Evolutionary conservation across 2,797 vertebrate species (phyloP), one percentile per base, ranked within the genome.

Genomic region (Arctocebus calabarensis): DNA sequence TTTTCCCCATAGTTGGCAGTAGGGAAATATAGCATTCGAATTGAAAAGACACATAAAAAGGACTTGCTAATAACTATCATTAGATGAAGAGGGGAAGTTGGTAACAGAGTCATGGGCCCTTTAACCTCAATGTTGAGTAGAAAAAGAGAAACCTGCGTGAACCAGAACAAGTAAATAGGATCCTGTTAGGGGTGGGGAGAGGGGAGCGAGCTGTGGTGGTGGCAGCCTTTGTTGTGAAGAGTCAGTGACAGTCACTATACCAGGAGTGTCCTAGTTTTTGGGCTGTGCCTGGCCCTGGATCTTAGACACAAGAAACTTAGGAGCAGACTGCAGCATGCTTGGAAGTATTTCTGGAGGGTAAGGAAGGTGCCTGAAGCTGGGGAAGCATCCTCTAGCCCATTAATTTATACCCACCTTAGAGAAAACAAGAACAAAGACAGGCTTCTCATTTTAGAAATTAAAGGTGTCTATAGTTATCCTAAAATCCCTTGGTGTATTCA

Each of bases 11-110:
- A 85, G 61, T 34, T 68, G 48, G n/a, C 59, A 66, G 71, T 74
- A 73, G 66, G 84, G 40, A 91, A 94, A 52, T 84, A 61, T 0
- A 68, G 73, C 40, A 88, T 29, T 55, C 43, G 34, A 86, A 88
- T 75, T 68, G 48, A 75, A 84, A 81, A 75, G n/a, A 20, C 29
- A 84, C 43, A 20, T 91, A 81, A 81, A 92, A 81, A 84, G 62
- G 77, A 94, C 59, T 19, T 89, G 23, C n/a, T 48, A 74, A 20
- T 77, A 78, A 64, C 87, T 84, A 61, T 84, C 88, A 84, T 81
- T 94, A 74, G 92, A 74, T 59, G 66, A 79, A 88, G 64, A 74
- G 48, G 66, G 92, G 89, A 92, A 81, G 59, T 59, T 48, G 84
- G 79, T 88, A 77, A 86, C 86, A 84, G 85, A 84, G 34, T 86